Evolutionary conservation across 2,888 invertebrate species (phyloP), one percentile per base, ranked within the genome.

Genomic region (Catocala fraxini): DNA sequence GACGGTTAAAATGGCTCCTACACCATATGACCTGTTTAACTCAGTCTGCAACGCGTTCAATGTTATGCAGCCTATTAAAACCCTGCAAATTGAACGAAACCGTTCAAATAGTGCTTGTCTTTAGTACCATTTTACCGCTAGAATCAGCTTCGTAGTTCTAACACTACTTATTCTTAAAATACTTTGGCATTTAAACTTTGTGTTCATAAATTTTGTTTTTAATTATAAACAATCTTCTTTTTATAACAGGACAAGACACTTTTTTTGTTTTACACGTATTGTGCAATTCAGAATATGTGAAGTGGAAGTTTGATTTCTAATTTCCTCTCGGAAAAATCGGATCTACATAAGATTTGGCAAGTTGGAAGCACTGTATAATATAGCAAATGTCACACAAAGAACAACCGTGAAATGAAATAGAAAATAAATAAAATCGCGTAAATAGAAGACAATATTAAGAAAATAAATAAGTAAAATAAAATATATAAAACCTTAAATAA

Each of bases 171-270:
- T 70, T 80, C 82, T 82, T 83, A 83, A 74, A 69, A 73, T 72
- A 77, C 73, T 74, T 75, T 79, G 81, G 80, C 81, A 80, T 81
- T 80, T 71, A 81, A 56, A 65, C 58, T 77, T 75, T 71, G 69
- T 57, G 68, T 57, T 78, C 70, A 70, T 75, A 61, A 56, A 7
- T 64, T 75, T 75, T 73, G 75, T 43, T 67, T 75, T 77, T 67
- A 77, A 75, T 25, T 75, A 73, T 73, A 69, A 69, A 65, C 62
- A 63, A 60, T 78, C 75, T 77, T 86, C 86, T 87, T 87, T 87
- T 87, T 88, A 87, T 42, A 89, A 89, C 86, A 89, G 85, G 87
- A 87, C 85, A 88, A 71, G 74, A 80, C 62, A 70, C 59, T 63
- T 74, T 66, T 45, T 69, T 51, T 70, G 58, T 78, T 58, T 41